Percentiles rank a stretch among this genome's conserved stretches.
Conservation (phyloP, 2,797 vertebrate species). For the Macrochelys suwanniensis region DNA sequence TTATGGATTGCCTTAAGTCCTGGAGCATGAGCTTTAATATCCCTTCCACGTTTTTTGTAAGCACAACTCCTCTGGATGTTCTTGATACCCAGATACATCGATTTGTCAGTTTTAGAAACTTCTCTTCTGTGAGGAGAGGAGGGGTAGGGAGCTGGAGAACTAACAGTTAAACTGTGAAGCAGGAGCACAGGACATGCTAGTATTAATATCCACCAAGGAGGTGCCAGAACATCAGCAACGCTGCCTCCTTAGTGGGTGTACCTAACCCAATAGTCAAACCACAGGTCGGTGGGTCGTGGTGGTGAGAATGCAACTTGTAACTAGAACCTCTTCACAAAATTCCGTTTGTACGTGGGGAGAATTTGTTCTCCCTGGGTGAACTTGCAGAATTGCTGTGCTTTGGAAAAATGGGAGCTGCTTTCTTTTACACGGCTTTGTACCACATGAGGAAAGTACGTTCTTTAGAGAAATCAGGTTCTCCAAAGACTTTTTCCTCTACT, state of each 20-base stretch:
- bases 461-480: not conserved
- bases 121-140: not conserved
- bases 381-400: not conserved
- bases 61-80: not conserved
- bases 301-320: accelerated
- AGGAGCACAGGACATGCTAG: accelerated
- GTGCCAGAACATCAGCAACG: not conserved
- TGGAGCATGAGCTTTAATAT: not conserved
- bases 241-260: not conserved
- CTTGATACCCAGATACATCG: not conserved
- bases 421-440: not conserved
- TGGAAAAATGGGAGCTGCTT: accelerated
- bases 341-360: not conserved
- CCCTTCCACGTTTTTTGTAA: not conserved
- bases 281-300: not conserved
- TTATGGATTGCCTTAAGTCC: accelerated
- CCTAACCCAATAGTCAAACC: not conserved
- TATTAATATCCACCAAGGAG: not conserved
- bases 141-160: not conserved
- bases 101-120: not conserved
- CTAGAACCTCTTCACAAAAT: not conserved
- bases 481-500: not conserved
- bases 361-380: not conserved
- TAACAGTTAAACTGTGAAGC: not conserved
- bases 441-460: accelerated